Base-by-base conservation (phyloP, 2,797 vertebrate species). In the Phalanger gymnotis region DNA sequence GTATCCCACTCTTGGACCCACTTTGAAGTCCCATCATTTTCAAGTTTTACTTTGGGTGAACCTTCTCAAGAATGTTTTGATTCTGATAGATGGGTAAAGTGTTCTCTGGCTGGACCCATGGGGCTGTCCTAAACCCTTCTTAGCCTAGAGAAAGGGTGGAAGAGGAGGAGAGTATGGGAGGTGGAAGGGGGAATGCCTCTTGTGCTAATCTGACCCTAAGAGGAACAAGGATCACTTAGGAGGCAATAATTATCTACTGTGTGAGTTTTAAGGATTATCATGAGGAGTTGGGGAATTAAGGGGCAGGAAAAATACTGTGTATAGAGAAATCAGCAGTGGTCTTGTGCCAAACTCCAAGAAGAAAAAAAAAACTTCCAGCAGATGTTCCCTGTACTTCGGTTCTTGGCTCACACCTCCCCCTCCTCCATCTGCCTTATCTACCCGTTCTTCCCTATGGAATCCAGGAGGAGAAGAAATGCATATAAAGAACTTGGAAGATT, bases 21-120 rank as follows among this genome's bases (percentile, higher is more conserved):
- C 91, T 95, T 61, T 40, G 19, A 89, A 66, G 6, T 10, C 3
- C 5, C 22, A 47, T n/a, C 51, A 19, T 54, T 89, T 90, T 93
- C 87, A 93, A 66, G 28, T 54, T 93, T 91, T 95, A 9, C 90
- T 31, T 96, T 47, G 92, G 53, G 91, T n/a, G 52, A 61, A 51
- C 3, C 1, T 92, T 95, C 92, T 91, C 14, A 92, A 81, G 93
- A 89, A 52, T 61, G 54, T 90, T 90, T 51, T 92, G 53, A 51
- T 73, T 73, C 19, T 40, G 5, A 73, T 47, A 73, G 58, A n/a
- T n/a, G n/a, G n/a, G n/a, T 73, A 52, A 0, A 4, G 61, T 87
- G 19, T 54, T 54, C 56, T 56, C 87, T 61, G 11, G 4, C 19
- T 27, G 5, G 12, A 94, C 54, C 61, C 12, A 0, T 5, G 53